Evolutionary conservation across 2,797 vertebrate genomes (phyloP).

Genomic region (Acipenser transmontanus): DNA sequence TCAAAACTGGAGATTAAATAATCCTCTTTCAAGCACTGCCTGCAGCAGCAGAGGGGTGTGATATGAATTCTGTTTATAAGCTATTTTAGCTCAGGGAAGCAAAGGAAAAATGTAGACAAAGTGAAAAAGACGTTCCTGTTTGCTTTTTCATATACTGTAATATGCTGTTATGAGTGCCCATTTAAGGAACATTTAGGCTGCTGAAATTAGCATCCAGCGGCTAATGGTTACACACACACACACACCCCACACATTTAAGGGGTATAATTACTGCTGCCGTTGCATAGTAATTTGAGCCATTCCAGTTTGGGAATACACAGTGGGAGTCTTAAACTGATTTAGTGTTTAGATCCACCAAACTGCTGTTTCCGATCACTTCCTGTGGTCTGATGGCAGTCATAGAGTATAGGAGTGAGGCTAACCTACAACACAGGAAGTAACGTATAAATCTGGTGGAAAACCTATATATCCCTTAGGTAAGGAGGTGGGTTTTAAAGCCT

Average conservation of each 20-base stretch:
- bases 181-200: background rate
- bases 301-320: background rate
- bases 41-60: background rate
- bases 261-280: no score
- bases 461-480: no score
- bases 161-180: background rate
- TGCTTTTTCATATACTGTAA: background rate
- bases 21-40: background rate
- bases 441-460: background rate
- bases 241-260: background rate
- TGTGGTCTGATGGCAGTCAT: background rate
- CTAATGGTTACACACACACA: background rate
- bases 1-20: background rate
- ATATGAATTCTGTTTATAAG: background rate
- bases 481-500: no score
- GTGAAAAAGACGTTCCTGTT: background rate
- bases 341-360: no score
- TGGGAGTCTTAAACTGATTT: no score
- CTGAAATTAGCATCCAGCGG: background rate
- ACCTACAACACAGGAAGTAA: background rate
- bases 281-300: no score
- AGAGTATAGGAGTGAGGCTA: background rate
- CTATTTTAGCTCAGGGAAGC: background rate
- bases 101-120: background rate
- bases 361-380: no score